Evolutionary conservation across 2,888 invertebrate species (phyloP), one percentile per base, ranked within the genome.

Genomic region (Eumerus sabulonum): DNA sequence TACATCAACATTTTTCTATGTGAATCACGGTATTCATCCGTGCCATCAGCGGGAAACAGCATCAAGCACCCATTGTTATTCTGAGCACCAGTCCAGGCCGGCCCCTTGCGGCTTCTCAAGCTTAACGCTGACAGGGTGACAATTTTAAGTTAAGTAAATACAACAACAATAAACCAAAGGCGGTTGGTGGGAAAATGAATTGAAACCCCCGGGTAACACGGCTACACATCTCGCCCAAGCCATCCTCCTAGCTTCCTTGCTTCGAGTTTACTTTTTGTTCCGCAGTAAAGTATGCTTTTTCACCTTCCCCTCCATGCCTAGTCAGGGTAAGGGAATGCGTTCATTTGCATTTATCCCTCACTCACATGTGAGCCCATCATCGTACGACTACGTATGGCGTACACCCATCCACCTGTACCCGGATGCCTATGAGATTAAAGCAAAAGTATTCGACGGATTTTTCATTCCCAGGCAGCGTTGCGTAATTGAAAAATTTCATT

Each of bases 401-500:
- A 19, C 11, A 40, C 47, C n/a, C 17, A 0, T 53, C 4, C 54
- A 57, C 42, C 35, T 1, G 48, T 27, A 27, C 27, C 2, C 7
- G 27, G 27, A 27, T 27, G 7, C 7, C 27, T 27, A 7, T 4
- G 27, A 27, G 27, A 27, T 27, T 4, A 27, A 27, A 27, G 27
- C 27, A 27, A 27, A 27, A 57, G 53, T 57, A 56, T 56, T 66
- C 53, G 67, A 18, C 36, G 59, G 42, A 66, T 60, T 74, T 27
- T 27, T 7, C 27, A 4, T 67, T 62, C 47, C 16, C 59, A 54
- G 50, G 56, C 36, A 59, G 59, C 47, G 47, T 76, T 76, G 54
- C 60, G 70, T 70, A 71, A 76, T 64, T 60, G 50, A 64, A 64
- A 54, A 64, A 70, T 54, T 48, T 19, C 44, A 68, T 53, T 60